Conservation (phyloP, 2,113 vertebrate species). For the Apaloderma vittatum region DNA sequence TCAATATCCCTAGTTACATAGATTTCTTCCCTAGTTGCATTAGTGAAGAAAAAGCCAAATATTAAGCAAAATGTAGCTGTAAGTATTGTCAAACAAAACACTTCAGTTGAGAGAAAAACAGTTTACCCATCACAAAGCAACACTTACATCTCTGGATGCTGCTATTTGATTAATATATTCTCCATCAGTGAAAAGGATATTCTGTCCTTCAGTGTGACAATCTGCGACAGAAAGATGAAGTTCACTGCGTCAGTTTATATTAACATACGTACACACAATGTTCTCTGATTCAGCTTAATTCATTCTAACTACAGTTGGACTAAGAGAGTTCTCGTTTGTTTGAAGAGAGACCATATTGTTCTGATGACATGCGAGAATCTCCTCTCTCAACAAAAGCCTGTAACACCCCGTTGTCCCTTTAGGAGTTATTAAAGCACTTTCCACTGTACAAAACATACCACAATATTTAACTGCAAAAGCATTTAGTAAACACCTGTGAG, state of each 20-base stretch:
- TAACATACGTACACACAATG: neutral
- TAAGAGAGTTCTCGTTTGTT: neutral
- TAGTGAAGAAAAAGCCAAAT: neutral
- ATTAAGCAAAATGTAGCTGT: neutral
- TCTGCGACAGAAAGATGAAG: constrained; percentile 79
- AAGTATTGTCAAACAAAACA: neutral
- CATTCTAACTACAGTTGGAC: neutral
- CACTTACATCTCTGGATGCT: constrained; percentile 96
- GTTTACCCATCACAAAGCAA: neutral
- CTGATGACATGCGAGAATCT: neutral
- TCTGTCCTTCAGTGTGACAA: constrained; percentile 94
- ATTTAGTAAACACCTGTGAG: neutral
- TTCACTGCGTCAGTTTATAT: neutral
- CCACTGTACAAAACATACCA: rapidly evolving
- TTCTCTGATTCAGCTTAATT: neutral
- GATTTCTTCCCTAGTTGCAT: neutral
- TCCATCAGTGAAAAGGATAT: constrained; percentile 97
- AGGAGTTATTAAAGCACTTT: neutral
- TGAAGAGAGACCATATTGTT: neutral
- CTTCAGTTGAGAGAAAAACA: neutral
- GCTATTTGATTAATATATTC: constrained; percentile 99
- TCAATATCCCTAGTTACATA: neutral
- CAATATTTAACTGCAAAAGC: neutral
- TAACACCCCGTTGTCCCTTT: neutral
- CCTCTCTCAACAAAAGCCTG: neutral